Conservation (phyloP, 1,140 invertebrate species). For the Hyposmocoma kahamanoa region DNA sequence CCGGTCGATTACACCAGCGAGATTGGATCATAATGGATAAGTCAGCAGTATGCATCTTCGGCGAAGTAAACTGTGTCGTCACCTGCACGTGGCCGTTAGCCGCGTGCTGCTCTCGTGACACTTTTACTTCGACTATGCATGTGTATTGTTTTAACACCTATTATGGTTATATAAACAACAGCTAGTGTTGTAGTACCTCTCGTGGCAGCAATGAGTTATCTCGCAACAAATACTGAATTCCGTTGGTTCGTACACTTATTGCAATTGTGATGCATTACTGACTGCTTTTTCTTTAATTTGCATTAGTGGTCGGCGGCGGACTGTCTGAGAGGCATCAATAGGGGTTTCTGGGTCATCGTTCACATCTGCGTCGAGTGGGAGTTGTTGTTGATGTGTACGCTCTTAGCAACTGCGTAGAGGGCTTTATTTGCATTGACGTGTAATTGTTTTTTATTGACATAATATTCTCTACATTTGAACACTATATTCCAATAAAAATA, state of each 20-base stretch:
- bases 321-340: slow-evolving; percentile 9
- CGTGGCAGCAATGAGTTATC: background rate
- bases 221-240: background rate
- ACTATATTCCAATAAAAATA: no score
- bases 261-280: background rate
- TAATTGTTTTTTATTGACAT: no score
- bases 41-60: slow-evolving; percentile 33
- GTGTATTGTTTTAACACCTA: background rate
- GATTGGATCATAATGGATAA: slow-evolving; percentile 60
- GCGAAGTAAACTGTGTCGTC: slow-evolving; percentile 46
- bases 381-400: no score
- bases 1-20: slow-evolving; percentile 45
- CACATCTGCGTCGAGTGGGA: no score
- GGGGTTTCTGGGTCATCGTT: slow-evolving; percentile 23
- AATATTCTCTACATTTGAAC: no score
- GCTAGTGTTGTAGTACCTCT: background rate
- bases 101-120: slow-evolving; percentile 14
- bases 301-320: background rate
- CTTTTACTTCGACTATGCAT: slow-evolving; percentile 15
- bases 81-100: slow-evolving; percentile 29
- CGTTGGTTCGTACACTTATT: slow-evolving; percentile 11
- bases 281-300: background rate
- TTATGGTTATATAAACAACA: background rate
- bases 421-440: no score
- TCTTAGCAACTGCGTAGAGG: no score